Percentiles rank a stretch among this genome's conserved stretches.
Evolutionary conservation across 2,888 invertebrate genomes (phyloP).

Genomic region (Aromia moschata): DNA sequence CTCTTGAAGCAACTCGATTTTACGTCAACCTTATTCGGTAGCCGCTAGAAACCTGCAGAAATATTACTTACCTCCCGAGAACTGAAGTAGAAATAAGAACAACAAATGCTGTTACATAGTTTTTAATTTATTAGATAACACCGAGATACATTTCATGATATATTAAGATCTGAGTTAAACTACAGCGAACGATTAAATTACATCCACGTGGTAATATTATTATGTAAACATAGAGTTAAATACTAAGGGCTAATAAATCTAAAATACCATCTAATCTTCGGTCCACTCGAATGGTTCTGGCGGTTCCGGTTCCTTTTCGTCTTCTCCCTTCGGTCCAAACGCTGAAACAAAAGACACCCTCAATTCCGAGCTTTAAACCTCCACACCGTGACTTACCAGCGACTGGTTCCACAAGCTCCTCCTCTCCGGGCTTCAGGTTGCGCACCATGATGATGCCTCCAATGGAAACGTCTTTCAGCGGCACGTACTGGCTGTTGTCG

Average conservation of each 20-base stretch:
- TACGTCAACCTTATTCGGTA: too few species aligned
- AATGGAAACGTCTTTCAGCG: constrained; percentile 91
- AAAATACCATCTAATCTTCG: constrained; percentile 72
- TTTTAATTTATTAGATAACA: background rate
- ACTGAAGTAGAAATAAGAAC: too few species aligned
- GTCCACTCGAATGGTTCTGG: constrained; percentile 97
- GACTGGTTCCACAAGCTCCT: constrained; percentile 92
- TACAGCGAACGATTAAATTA: constrained; percentile 6
- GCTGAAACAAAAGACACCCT: constrained; percentile 63
- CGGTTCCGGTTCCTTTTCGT: constrained; percentile 96
- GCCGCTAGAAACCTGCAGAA: too few species aligned
- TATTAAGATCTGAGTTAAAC: background rate
- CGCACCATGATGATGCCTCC: constrained; percentile 97
- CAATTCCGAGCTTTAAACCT: too few species aligned
- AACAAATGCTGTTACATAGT: too few species aligned
- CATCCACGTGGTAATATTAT: background rate
- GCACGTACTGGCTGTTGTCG: constrained; percentile 82
- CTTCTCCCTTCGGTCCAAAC: constrained; percentile 90
- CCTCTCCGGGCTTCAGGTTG: constrained; percentile 80
- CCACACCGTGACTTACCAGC: constrained; percentile 71
- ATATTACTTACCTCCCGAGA: too few species aligned
- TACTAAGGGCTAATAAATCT: too few species aligned
- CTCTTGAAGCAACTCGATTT: too few species aligned
- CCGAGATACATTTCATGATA: constrained; percentile 7
- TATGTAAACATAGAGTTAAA: too few species aligned